Conservation (phyloP, 2,888 invertebrate genomes). For the Melieria picta region DNA sequence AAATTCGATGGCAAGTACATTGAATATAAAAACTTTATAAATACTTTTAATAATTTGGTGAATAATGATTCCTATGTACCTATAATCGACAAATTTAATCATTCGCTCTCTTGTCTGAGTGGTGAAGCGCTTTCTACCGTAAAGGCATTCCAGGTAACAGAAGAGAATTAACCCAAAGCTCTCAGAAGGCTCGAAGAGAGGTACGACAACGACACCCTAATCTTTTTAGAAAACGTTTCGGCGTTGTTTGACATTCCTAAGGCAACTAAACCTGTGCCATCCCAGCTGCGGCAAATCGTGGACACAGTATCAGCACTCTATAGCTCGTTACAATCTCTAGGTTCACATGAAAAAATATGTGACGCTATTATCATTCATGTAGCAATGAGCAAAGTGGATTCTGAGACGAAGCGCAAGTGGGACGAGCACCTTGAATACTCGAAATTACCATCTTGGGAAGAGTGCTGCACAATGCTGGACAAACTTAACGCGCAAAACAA, state of each 20-base stretch:
- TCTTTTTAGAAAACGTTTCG: conserved; percentile 32
- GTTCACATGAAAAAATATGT: conserved; percentile 30
- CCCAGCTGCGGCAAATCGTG: conserved; percentile 29
- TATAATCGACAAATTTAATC: conserved; percentile 30
- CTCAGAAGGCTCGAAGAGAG: conserved; percentile 24
- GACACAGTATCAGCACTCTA: conserved; percentile 33
- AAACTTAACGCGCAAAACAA: conserved; percentile 21
- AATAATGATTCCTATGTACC: conserved; percentile 29
- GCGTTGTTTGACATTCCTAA: conserved; percentile 32
- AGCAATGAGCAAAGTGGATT: conserved; percentile 31
- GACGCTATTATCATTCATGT: conserved; percentile 19
- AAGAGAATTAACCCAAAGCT: conserved; percentile 37
- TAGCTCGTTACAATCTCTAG: conserved; percentile 32
- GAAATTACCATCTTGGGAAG: no score
- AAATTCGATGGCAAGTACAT: conserved; percentile 33
- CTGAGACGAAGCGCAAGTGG: conserved; percentile 29
- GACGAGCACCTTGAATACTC: not conserved
- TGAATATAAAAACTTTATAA: conserved; percentile 35
- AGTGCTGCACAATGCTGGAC: no score
- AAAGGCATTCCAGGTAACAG: conserved; percentile 34
- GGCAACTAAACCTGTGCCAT: conserved; percentile 17
- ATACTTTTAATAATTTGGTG: conserved; percentile 32
- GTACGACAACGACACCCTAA: conserved; percentile 36
- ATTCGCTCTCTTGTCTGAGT: conserved; percentile 27
- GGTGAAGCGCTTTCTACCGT: conserved; percentile 37